Base-by-base conservation (phyloP, 1,140 invertebrate genomes). In the Saccostrea glomerata region DNA sequence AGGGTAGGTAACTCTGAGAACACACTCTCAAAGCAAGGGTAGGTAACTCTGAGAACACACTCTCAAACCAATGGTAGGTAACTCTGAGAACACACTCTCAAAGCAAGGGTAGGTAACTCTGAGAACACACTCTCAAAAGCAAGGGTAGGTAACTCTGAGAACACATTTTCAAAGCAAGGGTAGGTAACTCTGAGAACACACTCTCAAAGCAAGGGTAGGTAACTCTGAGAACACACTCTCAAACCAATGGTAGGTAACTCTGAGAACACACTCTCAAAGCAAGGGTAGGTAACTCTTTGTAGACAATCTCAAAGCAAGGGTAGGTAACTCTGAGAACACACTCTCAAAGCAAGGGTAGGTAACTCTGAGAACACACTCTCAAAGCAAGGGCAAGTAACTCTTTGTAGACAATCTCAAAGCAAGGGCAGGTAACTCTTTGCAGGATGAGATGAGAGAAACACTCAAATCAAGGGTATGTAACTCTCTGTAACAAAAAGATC, bases 401-500 rank as follows among this genome's bases (percentile, higher is more conserved):
- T 36, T 36, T 36, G 0, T 36, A 36, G 30, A 36, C 30, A 36
- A 0, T 36, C 30, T 36, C 30, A 36, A 36, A 36, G 30, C 2
- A 36, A 36, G 30, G 30, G 2, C 30, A 36, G 2, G 30, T 36
- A 36, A 36, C 30, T 36, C 30, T n/a, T n/a, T n/a, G n/a, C n/a
- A n/a, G n/a, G n/a, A n/a, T n/a, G n/a, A n/a, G n/a, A n/a, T n/a
- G n/a, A n/a, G n/a, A n/a, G n/a, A n/a, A n/a, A n/a, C 77, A 70
- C 91, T 90, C 84, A 91, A 88, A 90, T 87, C 92, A 3, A 92
- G 92, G 90, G 93, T 93, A 91, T 77, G 56, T 58, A n/a, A n/a
- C n/a, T n/a, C n/a, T n/a, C n/a, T n/a, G n/a, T n/a, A n/a, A n/a
- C n/a, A n/a, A n/a, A n/a, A n/a, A n/a, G n/a, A n/a, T n/a, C n/a